Evolutionary conservation across 2,797 vertebrate species (phyloP), one percentile per base, ranked within the genome.

Genomic region (Poeciliopsis infans): DNA sequence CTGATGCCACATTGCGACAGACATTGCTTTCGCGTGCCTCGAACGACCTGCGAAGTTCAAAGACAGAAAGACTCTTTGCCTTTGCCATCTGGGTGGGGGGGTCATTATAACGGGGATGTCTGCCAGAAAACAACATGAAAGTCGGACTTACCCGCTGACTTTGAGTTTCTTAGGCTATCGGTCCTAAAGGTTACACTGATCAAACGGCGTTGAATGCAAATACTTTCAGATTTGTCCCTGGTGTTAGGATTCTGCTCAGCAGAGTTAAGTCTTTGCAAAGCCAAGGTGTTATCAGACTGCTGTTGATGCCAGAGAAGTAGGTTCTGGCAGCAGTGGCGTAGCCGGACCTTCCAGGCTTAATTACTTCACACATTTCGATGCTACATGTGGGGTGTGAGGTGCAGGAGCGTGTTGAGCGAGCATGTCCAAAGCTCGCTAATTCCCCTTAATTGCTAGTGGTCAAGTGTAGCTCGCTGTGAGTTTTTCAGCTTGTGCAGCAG

Each of bases 401-500:
- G 53, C 25, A 45, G 51, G 49, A 25, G 15, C 51, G 57, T 43
- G 66, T 69, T 39, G 7, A 69, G 66, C 39, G 43, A 7, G 1
- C 75, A 79, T 82, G 72, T 75, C 79, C 83, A 82, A 88, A 90
- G 80, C 88, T 85, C 79, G 84, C 79, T 2, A 31, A 72, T 66
- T 73, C 69, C 39, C 77, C 76, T 69, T 74, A 43, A 75, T 80
- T 46, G 53, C 77, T 85, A 57, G 79, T 71, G 75, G 87, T 80
- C 79, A 77, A 82, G 82, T 81, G 83, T 83, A 86, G 64, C 85
- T 84, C 72, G 81, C 84, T 85, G 61, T 86, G 83, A 82, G 87
- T 82, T 83, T 5, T 83, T 5, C 18, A 79, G 77, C 84, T 84
- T 43, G 72, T 89, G 86, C 75, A 53, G 76, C 20, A 15, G 49